Conservation (phyloP, 1,140 invertebrate species). For the Stegodyphus mimosarum region DNA sequence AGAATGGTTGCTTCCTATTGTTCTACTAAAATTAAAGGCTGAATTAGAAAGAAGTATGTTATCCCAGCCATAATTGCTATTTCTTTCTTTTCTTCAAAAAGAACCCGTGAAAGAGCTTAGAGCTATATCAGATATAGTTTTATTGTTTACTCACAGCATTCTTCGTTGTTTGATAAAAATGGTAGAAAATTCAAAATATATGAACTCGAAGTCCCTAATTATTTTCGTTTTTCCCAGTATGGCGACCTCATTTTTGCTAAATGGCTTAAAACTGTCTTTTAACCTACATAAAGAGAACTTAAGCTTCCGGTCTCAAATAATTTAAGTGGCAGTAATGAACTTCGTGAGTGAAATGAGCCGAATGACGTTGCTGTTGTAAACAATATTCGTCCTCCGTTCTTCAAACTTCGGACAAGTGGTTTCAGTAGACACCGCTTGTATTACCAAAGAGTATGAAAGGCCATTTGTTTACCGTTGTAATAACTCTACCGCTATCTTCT, state of each 20-base stretch:
- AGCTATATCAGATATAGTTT: too few relatives aligned
- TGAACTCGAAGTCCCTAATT: not conserved
- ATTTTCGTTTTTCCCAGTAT: slow-evolving; percentile 13
- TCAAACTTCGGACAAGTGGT: slow-evolving; percentile 29
- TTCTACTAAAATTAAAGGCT: too few relatives aligned
- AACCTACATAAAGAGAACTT: slow-evolving; percentile 40
- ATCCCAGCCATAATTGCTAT: too few relatives aligned
- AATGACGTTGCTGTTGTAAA: slow-evolving; percentile 25
- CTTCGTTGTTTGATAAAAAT: not conserved
- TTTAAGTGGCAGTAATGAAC: slow-evolving; percentile 35
- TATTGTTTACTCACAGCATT: too few relatives aligned
- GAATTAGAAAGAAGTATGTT: too few relatives aligned
- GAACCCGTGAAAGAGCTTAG: too few relatives aligned
- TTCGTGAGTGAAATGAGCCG: slow-evolving; percentile 13
- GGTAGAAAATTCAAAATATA: not conserved
- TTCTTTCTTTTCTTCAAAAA: too few relatives aligned
- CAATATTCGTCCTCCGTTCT: not conserved
- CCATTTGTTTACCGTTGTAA: slow-evolving; percentile 6
- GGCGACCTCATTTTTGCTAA: slow-evolving; percentile 39
- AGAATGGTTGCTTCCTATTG: too few relatives aligned
- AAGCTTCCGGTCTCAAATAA: slow-evolving; percentile 41
- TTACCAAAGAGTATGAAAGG: slow-evolving; percentile 19
- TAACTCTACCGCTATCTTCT: too few relatives aligned
- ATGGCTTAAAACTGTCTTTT: slow-evolving; percentile 41
- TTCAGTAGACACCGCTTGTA: slow-evolving; percentile 5